phyloP scores from a whole-genome alignment of 2,113 vertebrate genomes.

The Blennius ocellaris region DNA sequence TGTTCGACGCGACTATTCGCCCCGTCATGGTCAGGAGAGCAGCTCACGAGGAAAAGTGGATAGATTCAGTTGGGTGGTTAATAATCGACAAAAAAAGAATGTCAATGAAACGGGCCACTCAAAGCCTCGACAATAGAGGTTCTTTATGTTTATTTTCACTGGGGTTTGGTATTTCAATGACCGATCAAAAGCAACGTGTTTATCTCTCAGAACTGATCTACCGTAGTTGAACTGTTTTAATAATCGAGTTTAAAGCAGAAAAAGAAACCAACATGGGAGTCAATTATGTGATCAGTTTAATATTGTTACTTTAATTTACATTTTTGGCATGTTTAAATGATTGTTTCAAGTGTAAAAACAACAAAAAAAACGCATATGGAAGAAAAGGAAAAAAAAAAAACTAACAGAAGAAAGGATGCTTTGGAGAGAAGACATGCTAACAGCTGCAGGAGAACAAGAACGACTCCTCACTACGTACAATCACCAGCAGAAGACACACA shows the following conservation, averaged over 20 bases:
- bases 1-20: too few species aligned
- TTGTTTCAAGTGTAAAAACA: conserved; percentile 19
- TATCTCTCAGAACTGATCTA: too few species aligned
- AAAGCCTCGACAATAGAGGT: too few species aligned
- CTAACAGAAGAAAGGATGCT: neutral
- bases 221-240: too few species aligned
- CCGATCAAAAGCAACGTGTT: too few species aligned
- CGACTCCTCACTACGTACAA: neutral
- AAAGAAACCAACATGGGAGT: neutral
- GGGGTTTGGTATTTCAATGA: too few species aligned
- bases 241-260: neutral
- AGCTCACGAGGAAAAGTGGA: too few species aligned
- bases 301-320: conserved; percentile 37
- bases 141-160: too few species aligned
- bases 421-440: neutral
- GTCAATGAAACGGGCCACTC: too few species aligned
- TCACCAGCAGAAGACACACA: neutral
- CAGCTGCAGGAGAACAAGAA: neutral
- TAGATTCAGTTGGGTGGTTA: too few species aligned
- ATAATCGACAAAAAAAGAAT: too few species aligned
- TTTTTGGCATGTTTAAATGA: conserved; percentile 46
- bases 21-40: too few species aligned
- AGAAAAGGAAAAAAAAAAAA: conserved; percentile 31
- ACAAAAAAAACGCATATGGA: neutral
- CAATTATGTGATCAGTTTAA: conserved; percentile 12